Percentiles rank a stretch among this genome's conserved stretches.
These are phyloP conservation scores for Torymus auratus DNA, from an alignment of 2,888 invertebrate species.

Conservation along the genomic window DNA sequence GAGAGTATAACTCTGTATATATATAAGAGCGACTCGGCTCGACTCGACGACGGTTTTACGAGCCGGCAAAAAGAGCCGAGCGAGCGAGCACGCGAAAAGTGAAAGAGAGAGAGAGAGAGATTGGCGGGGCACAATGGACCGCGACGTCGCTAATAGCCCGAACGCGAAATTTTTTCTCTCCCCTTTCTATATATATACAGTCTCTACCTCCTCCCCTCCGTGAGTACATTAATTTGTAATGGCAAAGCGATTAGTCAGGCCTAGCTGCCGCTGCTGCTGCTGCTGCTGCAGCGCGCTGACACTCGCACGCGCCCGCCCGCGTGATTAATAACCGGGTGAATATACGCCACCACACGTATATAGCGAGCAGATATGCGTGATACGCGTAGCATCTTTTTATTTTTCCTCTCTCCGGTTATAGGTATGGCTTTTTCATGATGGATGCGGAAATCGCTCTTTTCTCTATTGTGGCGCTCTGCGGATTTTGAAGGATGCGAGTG, in stretches of 20 bases:
- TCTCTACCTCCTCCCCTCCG: not conserved
- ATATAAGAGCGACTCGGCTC: constrained; percentile 1
- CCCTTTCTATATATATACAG: constrained; percentile 6
- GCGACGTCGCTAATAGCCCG: constrained; percentile 40
- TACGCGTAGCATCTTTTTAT: too few relatives aligned
- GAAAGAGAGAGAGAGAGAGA: constrained; percentile 31
- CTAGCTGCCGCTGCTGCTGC: constrained; percentile 52
- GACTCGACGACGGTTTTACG: constrained; percentile 25
- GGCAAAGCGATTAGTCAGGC: constrained; percentile 74
- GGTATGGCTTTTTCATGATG: too few relatives aligned
- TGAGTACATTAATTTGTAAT: constrained; percentile 74
- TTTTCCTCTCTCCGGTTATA: too few relatives aligned
- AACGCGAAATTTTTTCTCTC: constrained; percentile 35
- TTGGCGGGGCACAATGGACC: constrained; percentile 39
- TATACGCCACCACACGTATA: too few relatives aligned
- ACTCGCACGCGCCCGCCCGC: constrained; percentile 74
- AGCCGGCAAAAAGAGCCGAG: constrained; percentile 41
- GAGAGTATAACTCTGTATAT: too few relatives aligned
- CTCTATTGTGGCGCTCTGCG: too few relatives aligned
- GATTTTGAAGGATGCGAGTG: too few relatives aligned
- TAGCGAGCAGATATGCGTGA: too few relatives aligned
- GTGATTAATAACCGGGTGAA: constrained; percentile 72
- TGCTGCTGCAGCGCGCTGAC: constrained; percentile 67
- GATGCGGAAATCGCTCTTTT: too few relatives aligned
- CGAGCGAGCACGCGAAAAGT: constrained; percentile 13